phyloP scores from a whole-genome alignment of 2,888 invertebrate genomes.

The Melinaea menophilus region DNA sequence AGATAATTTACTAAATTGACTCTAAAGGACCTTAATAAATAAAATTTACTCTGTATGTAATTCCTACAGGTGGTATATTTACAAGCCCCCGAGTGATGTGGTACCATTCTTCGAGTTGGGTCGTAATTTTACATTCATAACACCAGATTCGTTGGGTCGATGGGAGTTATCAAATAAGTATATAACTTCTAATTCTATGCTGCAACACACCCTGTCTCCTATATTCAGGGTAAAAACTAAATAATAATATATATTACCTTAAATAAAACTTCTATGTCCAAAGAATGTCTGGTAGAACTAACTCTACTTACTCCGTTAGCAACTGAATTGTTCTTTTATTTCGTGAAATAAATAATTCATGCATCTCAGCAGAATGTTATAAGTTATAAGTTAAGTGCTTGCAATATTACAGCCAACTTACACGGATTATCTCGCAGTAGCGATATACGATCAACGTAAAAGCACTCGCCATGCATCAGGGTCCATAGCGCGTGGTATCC shows the following conservation, averaged over 20 bases:
- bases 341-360: no score
- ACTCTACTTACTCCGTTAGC: no score
- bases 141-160: slow-evolving; percentile 37
- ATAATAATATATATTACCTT: no score
- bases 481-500: slow-evolving; percentile 40
- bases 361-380: no score
- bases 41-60: not conserved
- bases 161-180: slow-evolving; percentile 40
- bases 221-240: slow-evolving; percentile 41
- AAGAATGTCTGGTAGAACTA: no score
- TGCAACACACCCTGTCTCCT: slow-evolving; percentile 49
- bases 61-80: slow-evolving; percentile 56
- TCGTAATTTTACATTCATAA: slow-evolving; percentile 49
- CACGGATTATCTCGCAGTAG: slow-evolving; percentile 41
- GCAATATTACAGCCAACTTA: slow-evolving; percentile 38
- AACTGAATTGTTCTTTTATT: no score
- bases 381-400: not conserved
- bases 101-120: slow-evolving; percentile 37
- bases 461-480: slow-evolving; percentile 15
- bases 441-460: slow-evolving; percentile 39
- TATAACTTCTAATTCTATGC: slow-evolving; percentile 47
- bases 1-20: no score
- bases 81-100: slow-evolving; percentile 49
- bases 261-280: no score
- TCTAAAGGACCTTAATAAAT: not conserved